These are phyloP conservation scores for Piscicola geometra DNA, from an alignment of 2,888 invertebrate genomes.

Conservation along the genomic window DNA sequence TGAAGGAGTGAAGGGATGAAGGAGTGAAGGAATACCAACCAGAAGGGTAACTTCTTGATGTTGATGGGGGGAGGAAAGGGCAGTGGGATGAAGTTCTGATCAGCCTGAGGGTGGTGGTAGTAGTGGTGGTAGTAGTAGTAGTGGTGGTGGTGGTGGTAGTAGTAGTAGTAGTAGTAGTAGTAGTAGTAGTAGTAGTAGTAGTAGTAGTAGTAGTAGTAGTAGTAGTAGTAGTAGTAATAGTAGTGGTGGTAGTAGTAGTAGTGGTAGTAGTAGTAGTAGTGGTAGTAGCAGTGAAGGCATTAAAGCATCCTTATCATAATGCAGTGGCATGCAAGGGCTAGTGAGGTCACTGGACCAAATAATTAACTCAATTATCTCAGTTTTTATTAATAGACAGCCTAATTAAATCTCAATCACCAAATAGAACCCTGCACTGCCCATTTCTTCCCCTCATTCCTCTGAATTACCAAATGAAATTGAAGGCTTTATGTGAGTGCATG, in stretches of 20 bases:
- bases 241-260: conserved; percentile 6
- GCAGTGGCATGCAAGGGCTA: no score
- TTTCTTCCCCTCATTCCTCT: no score
- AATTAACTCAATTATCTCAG: no score
- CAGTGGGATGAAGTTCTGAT: neutral
- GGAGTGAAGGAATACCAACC: neutral
- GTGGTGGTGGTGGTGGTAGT: conserved; percentile 5
- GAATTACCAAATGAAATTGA: no score
- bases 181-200: neutral
- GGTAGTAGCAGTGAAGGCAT: neutral
- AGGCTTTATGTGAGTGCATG: no score
- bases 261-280: conserved; percentile 9
- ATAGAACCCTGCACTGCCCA: no score
- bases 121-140: conserved; percentile 6
- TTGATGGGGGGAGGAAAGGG: neutral
- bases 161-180: neutral
- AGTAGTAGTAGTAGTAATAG: neutral
- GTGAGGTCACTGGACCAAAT: no score
- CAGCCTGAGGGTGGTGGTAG: neutral
- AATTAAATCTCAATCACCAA: no score
- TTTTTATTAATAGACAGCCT: no score
- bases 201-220: neutral
- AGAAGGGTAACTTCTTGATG: neutral
- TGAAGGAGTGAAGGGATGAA: no score
- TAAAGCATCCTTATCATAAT: no score